These are phyloP conservation scores for Oxyruncus cristatus DNA, from an alignment of 2,113 vertebrate species.

Conservation along the genomic window DNA sequence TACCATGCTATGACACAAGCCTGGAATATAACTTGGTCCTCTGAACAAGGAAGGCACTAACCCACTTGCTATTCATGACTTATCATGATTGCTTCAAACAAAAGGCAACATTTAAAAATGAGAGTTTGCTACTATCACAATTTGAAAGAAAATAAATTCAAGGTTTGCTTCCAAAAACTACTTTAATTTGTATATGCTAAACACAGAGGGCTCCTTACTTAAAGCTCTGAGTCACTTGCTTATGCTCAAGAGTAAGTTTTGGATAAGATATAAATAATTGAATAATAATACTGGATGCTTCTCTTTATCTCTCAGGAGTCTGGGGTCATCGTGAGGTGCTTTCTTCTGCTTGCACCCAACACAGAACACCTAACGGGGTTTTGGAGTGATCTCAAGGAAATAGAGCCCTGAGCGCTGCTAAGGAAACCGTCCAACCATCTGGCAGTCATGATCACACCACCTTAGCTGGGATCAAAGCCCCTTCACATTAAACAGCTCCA, in stretches of 20 bases:
- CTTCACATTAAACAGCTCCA: neutral
- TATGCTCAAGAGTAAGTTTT: neutral
- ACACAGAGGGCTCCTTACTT: neutral
- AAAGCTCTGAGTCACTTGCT: neutral
- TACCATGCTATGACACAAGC: neutral
- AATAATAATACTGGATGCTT: neutral
- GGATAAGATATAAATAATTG: neutral
- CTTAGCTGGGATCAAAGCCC: neutral
- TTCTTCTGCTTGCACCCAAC: neutral
- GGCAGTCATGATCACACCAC: neutral
- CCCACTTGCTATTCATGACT: neutral
- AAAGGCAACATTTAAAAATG: neutral
- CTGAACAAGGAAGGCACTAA: neutral
- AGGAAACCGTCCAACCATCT: neutral
- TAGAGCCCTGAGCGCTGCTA: neutral
- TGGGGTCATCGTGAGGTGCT: rapidly evolving
- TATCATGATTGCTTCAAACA: neutral
- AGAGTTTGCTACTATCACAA: neutral
- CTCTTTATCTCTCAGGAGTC: neutral
- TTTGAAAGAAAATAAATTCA: neutral
- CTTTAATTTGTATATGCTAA: neutral
- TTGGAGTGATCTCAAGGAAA: neutral
- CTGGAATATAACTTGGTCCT: neutral
- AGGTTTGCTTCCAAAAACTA: neutral
- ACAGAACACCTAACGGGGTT: neutral